Evolutionary conservation across 1,140 invertebrate genomes (phyloP), one percentile per base, ranked within the genome.

Genomic region (Ectropis grisescens): DNA sequence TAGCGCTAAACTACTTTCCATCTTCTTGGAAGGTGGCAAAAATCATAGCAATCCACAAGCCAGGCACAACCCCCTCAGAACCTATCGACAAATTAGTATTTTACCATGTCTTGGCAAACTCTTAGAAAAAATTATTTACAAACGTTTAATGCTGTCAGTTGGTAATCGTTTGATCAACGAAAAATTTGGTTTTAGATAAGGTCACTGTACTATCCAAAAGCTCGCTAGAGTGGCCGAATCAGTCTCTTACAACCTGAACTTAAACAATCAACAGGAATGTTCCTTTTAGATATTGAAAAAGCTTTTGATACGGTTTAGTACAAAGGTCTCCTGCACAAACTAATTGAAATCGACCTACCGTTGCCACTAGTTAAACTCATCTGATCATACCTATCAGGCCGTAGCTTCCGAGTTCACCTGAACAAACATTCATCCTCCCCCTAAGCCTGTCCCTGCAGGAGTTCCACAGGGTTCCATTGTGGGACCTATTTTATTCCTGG

Each of bases 311-410:
- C 47, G 1, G 47, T 66, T 2, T 68, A 58, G 59, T 49, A 51
- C 10, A 27, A 48, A 2, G 65, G 52, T 10, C 31, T 72, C 1
- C 26, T 67, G 1, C 46, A 51, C 24, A 71, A 69, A 48, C 22
- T 67, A 3, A 32, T 43, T 11, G 16, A 14, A n/a, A 25, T 33
- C 24, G n/a, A 6, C 5, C 11, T 36, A 11, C 33, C 37, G 1
- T 11, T 33, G 1, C 9, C 6, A n/a, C n/a, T 46, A n/a, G 10
- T 37, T 2, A 36, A 37, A 37, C 9, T 41, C 2, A 33, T 41
- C 3, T 13, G 39, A 32, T 33, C 29, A 6, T 38, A 38, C 7
- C 14, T 34, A 16, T 9, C 1, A 16, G n/a, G 33, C 12, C 30
- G 41, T 2, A n/a, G 10, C 1, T 44, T 44, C 13, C 10, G 3